A percentile compares a stretch with the other conserved stretches of the same genome.
These are phyloP conservation scores for Prosopocoilus inquinatus DNA, from an alignment of 2,888 invertebrate genomes.

Conservation along the genomic window DNA sequence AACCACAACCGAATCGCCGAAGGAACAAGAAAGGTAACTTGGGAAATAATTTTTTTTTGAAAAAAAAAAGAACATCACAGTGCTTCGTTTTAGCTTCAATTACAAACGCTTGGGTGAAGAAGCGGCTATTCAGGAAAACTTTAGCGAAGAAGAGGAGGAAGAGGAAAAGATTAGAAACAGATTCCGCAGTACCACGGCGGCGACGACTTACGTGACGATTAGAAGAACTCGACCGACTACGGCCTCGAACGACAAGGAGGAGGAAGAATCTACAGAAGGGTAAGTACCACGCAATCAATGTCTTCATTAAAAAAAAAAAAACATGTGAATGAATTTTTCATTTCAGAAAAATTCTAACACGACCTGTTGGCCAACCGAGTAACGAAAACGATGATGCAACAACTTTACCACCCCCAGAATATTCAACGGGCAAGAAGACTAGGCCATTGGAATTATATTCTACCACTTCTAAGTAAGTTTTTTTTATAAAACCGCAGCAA, in stretches of 20 bases:
- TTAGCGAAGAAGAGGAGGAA: neutral
- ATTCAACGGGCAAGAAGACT: slow-evolving; percentile 59
- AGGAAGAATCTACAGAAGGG: slow-evolving; percentile 6
- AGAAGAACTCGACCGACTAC: slow-evolving; percentile 26
- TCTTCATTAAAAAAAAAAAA: too few species aligned
- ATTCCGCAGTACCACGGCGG: slow-evolving; percentile 7
- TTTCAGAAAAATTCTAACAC: neutral
- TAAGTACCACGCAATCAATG: slow-evolving; percentile 2
- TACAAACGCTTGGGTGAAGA: slow-evolving; percentile 4
- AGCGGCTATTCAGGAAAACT: slow-evolving; percentile 4
- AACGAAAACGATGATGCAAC: neutral
- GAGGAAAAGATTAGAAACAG: neutral
- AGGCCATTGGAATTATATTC: slow-evolving; percentile 50
- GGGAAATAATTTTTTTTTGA: slow-evolving; percentile 8
- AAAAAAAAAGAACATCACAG: neutral
- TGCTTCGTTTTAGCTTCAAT: neutral
- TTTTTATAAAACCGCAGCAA: neutral
- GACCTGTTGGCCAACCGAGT: neutral
- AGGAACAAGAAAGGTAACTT: slow-evolving; percentile 30
- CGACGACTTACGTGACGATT: slow-evolving; percentile 24
- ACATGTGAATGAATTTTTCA: neutral
- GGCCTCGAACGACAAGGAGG: slow-evolving; percentile 3
- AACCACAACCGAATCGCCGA: slow-evolving; percentile 38
- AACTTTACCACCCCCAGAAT: slow-evolving; percentile 51
- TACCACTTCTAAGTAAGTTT: slow-evolving; percentile 54